Base-by-base conservation (phyloP, 2,113 vertebrate species). In the Otocyon megalotis region DNA sequence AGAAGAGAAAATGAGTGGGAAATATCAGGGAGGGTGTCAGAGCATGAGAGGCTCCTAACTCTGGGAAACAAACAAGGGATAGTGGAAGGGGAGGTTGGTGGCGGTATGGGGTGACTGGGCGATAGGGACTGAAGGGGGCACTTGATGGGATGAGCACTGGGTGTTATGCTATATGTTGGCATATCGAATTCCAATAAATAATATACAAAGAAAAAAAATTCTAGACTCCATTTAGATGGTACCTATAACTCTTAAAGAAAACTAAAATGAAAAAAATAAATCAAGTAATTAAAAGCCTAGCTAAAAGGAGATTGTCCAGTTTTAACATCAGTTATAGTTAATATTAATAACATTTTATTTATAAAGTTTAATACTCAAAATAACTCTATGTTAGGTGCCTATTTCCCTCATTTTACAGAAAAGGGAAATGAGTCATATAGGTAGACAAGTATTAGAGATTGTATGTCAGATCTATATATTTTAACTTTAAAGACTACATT, bases 281-380 rank as follows among this genome's bases (percentile, higher is more conserved):
- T 79, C 37, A 19, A 63, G 16, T 4, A 90, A 54, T 86, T 60
- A 62, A 84, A 76, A 43, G 1, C 11, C 11, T 87, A 17, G 1
- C 56, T 82, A 63, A 17, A 58, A 74, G 2, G 10, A 81, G 3
- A 58, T 15, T 58, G 28, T 14, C 4, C 8, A 67, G 35, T 72
- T 50, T 92, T 67, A 74, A 76, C 2, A 87, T 22, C 50, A 74
- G 37, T 37, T 67, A 15, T 11, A 84, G 30, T 3, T 88, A 58
- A 35, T 3, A 13, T 50, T 76, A 74, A 71, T 43, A 48, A 62
- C 30, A 76, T 72, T 82, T 76, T 71, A 90, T 43, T 80, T 86
- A 72, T 91, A 60, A 94, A 76, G 43, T 30, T 94, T 17, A 88
- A 22, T 92, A 84, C 3, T 87, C 19, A 74, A 94, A 65, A 67